Conservation (phyloP, 2,113 vertebrate genomes). For the Meleagris gallopavo region DNA sequence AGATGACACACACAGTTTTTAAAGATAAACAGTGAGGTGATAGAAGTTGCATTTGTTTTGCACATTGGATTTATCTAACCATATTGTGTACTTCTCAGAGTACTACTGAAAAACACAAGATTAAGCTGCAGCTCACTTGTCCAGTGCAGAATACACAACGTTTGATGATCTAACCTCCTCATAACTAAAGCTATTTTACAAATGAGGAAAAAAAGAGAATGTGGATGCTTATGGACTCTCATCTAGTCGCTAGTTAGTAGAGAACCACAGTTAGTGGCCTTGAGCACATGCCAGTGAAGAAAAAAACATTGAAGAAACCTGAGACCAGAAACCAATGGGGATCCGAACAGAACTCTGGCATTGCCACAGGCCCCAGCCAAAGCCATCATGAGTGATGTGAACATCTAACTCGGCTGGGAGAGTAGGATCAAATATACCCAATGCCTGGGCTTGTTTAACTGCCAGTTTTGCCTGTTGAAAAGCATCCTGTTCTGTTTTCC, state of each 20-base stretch:
- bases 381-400: too few relatives aligned
- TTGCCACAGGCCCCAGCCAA: too few relatives aligned
- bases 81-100: background rate
- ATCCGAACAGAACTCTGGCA: too few relatives aligned
- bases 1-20: background rate
- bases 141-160: background rate
- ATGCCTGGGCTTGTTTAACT: too few relatives aligned
- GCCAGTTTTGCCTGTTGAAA: too few relatives aligned
- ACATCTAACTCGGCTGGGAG: too few relatives aligned
- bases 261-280: background rate
- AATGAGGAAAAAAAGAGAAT: background rate
- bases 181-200: background rate
- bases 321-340: too few relatives aligned
- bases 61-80: background rate
- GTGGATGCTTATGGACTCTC: background rate
- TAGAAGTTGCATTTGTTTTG: background rate
- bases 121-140: background rate
- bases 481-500: too few relatives aligned
- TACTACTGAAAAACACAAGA: background rate
- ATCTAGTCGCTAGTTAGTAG: background rate
- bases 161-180: background rate
- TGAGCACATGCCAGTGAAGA: background rate
- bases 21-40: background rate
- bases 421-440: too few relatives aligned
- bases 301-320: background rate